A percentile compares a stretch with the other conserved stretches of the same genome.
Conservation (phyloP, 2,113 vertebrate genomes). For the Euleptes europaea region DNA sequence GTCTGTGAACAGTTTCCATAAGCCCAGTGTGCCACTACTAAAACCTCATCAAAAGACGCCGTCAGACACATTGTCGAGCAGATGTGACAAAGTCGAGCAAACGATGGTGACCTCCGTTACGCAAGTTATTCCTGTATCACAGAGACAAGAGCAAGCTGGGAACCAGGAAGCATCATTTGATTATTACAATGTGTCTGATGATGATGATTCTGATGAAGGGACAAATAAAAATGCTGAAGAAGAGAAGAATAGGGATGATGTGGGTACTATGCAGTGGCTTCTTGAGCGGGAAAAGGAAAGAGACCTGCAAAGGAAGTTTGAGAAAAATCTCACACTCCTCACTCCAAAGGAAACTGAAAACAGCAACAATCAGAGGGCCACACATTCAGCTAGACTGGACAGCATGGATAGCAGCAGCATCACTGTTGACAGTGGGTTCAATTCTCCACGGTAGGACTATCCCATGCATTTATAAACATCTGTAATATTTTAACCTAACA, state of each 20-base stretch:
- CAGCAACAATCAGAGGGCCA: constrained; percentile 91
- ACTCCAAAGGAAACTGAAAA: constrained; percentile 90
- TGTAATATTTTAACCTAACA: neutral
- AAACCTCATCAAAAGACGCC: constrained; percentile 84
- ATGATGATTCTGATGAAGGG: constrained; percentile 91
- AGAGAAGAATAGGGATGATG: constrained; percentile 84
- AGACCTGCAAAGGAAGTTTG: constrained; percentile 95
- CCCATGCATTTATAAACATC: constrained; percentile 42
- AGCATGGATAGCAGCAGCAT: constrained; percentile 99
- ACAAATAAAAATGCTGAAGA: constrained; percentile 82
- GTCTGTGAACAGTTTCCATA: constrained; percentile 92
- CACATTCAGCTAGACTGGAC: constrained; percentile 93
- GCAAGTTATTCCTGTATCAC: constrained; percentile 77
- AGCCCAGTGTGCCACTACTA: constrained; percentile 86
- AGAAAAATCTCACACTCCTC: constrained; percentile 95
- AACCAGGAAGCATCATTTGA: constrained; percentile 91
- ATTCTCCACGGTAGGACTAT: constrained; percentile 94
- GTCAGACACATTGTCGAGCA: constrained; percentile 81
- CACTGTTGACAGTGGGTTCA: constrained; percentile 99
- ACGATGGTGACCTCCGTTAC: constrained; percentile 82
- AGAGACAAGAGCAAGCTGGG: constrained; percentile 79
- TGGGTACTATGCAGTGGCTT: constrained; percentile 97
- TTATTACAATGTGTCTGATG: constrained; percentile 97
- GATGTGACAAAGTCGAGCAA: constrained; percentile 87
- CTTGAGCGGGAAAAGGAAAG: constrained; percentile 94